Conservation (phyloP, 2,888 invertebrate genomes). For the Diarsia dahlii region DNA sequence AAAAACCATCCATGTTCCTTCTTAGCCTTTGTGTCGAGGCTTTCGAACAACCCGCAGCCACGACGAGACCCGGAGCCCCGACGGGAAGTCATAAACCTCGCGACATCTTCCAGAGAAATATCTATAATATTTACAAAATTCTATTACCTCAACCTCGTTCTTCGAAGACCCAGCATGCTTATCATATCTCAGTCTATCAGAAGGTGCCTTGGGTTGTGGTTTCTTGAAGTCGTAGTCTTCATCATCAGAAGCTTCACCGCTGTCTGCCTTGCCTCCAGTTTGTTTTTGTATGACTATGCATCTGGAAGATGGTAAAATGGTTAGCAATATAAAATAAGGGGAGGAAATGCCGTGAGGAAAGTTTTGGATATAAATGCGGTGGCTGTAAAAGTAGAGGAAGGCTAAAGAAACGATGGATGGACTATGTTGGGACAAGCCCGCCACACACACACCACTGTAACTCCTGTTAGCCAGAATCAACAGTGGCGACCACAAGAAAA, state of each 20-base stretch:
- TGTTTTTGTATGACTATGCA: constrained; percentile 86
- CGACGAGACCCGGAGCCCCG: no score
- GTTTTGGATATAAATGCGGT: background rate
- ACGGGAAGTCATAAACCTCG: no score
- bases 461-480: no score
- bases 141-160: constrained; percentile 68
- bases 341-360: background rate
- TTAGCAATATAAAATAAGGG: background rate
- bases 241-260: constrained; percentile 70
- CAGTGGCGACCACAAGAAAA: no score
- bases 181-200: constrained; percentile 57
- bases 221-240: constrained; percentile 71
- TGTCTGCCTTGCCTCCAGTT: constrained; percentile 78
- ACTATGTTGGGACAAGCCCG: no score
- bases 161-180: constrained; percentile 5
- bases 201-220: constrained; percentile 69
- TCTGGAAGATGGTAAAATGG: constrained; percentile 61
- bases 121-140: background rate
- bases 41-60: no score
- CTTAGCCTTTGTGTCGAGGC: no score
- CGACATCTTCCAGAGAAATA: background rate
- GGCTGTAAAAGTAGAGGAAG: background rate
- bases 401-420: background rate
- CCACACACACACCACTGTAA: no score
- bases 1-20: no score